Conservation (phyloP, 2,888 invertebrate genomes). For the Clivina fossor region DNA sequence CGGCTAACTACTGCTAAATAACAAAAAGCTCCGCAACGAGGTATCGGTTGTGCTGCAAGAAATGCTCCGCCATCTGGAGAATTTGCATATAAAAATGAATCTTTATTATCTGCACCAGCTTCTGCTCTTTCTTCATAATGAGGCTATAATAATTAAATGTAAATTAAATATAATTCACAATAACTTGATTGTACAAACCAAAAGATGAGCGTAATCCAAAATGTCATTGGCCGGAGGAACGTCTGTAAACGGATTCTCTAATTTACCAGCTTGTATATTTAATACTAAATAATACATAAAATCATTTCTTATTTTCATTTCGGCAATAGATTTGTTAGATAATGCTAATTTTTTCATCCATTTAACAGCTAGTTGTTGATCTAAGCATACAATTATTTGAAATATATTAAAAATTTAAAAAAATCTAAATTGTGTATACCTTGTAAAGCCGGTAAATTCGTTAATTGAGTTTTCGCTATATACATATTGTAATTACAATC, state of each 20-base stretch:
- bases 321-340: slow-evolving; percentile 53
- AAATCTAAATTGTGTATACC: no score
- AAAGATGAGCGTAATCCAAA: slow-evolving; percentile 51
- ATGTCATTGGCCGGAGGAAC: slow-evolving; percentile 55
- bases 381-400: slow-evolving; percentile 46
- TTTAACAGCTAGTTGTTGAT: slow-evolving; percentile 53
- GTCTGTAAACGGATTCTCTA: slow-evolving; percentile 56
- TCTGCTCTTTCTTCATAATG: slow-evolving; percentile 44
- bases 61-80: slow-evolving; percentile 62
- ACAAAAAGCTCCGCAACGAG: slow-evolving; percentile 61
- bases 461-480: slow-evolving; percentile 54
- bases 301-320: slow-evolving; percentile 58
- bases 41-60: slow-evolving; percentile 59
- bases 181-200: slow-evolving; percentile 47
- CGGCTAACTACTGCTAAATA: slow-evolving; percentile 56
- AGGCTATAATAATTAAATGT: slow-evolving; percentile 44
- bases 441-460: slow-evolving; percentile 49
- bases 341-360: slow-evolving; percentile 58
- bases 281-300: slow-evolving; percentile 58
- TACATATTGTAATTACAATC: slow-evolving; percentile 59
- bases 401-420: no score
- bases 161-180: background rate
- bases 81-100: slow-evolving; percentile 55
- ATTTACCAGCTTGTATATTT: slow-evolving; percentile 54
- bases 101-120: slow-evolving; percentile 37